A percentile compares a stretch with the other conserved stretches of the same genome.
phyloP scores from a whole-genome alignment of 2,888 invertebrate species.

The Cryptus viduatorius region DNA sequence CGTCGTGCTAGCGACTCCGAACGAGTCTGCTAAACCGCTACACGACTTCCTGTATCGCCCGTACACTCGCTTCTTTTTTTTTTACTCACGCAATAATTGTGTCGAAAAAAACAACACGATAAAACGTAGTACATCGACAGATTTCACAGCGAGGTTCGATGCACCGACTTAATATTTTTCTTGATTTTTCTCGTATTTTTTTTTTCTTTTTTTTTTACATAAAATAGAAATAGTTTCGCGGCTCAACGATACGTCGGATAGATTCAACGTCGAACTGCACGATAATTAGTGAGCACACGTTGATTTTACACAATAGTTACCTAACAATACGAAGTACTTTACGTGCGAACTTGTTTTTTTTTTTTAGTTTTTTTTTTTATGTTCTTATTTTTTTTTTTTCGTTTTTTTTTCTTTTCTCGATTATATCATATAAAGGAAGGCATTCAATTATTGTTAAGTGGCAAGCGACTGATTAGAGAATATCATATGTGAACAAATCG shows the following conservation, averaged over 20 bases:
- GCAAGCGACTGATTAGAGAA: slow-evolving; percentile 63
- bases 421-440: slow-evolving; percentile 73
- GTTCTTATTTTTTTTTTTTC: not conserved
- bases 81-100: not conserved
- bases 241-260: not conserved
- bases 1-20: slow-evolving; percentile 25
- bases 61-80: slow-evolving; percentile 21
- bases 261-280: slow-evolving; percentile 28
- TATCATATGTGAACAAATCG: slow-evolving; percentile 58
- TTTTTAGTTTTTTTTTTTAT: slow-evolving; percentile 3
- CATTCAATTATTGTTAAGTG: slow-evolving; percentile 67
- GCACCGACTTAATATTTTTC: slow-evolving; percentile 7
- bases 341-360: slow-evolving; percentile 63
- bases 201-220: slow-evolving; percentile 33
- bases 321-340: slow-evolving; percentile 77
- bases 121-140: slow-evolving; percentile 35
- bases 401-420: slow-evolving; percentile 23
- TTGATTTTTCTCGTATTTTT: not conserved
- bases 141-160: slow-evolving; percentile 39
- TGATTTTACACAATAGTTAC: slow-evolving; percentile 65
- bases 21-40: slow-evolving; percentile 3
- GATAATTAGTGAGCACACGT: slow-evolving; percentile 55
- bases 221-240: slow-evolving; percentile 45
- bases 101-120: slow-evolving; percentile 33
- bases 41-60: not conserved